Conservation (phyloP, 2,797 vertebrate species). For the Danio jaintianensis region DNA sequence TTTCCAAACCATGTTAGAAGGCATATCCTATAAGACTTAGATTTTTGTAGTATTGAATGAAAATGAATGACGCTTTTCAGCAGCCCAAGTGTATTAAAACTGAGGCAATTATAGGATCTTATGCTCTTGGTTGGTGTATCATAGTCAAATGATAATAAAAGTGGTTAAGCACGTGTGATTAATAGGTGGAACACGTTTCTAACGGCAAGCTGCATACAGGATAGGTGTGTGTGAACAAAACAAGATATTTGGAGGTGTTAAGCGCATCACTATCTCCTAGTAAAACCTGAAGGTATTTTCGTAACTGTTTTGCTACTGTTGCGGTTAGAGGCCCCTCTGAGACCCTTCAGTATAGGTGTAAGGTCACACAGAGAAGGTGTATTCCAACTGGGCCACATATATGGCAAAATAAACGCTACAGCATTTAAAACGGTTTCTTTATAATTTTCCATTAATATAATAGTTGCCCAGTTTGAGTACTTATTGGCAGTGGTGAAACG, state of each 20-base stretch:
- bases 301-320: neutral
- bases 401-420: neutral
- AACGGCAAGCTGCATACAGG: slow-evolving; percentile 13
- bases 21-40: no score
- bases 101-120: neutral
- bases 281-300: neutral
- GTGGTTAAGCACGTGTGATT: slow-evolving; percentile 15
- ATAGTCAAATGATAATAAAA: neutral
- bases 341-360: neutral
- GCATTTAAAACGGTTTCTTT: neutral
- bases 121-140: neutral
- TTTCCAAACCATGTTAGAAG: no score
- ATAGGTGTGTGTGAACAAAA: slow-evolving; percentile 4
- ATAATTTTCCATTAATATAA: neutral
- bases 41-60: no score
- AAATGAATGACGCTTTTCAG: no score
- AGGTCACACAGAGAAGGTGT: neutral
- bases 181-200: slow-evolving; percentile 7
- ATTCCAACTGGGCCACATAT: neutral
- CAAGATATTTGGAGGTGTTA: slow-evolving; percentile 16
- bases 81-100: no score
- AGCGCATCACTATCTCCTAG: neutral
- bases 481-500: no score
- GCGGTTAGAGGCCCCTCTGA: neutral
- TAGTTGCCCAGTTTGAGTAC: no score